These are phyloP conservation scores for Numenius arquata DNA, from an alignment of 2,113 vertebrate species.

Conservation along the genomic window DNA sequence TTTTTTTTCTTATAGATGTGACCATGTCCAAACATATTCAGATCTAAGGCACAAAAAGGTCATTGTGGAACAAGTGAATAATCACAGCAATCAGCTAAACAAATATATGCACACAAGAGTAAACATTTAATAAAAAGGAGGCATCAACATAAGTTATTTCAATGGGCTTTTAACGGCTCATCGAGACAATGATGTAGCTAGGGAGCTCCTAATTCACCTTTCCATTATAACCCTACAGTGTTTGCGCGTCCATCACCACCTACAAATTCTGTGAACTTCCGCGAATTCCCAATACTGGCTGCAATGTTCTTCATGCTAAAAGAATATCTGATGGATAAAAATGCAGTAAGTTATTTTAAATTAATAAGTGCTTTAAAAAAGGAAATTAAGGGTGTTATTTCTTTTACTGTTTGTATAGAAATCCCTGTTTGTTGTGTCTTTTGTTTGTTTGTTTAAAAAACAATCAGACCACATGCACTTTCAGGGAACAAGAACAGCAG, in stretches of 20 bases:
- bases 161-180: neutral
- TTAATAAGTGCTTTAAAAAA: neutral
- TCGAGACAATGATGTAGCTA: neutral
- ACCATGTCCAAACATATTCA: neutral
- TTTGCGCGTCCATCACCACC: neutral
- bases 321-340: neutral
- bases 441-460: neutral
- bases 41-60: neutral
- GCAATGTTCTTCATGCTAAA: neutral
- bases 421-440: neutral
- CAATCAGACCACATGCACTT: neutral
- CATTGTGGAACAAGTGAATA: neutral
- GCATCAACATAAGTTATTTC: neutral
- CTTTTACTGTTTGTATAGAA: neutral
- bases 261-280: neutral
- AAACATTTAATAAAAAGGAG: neutral
- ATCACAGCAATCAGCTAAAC: neutral
- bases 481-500: neutral
- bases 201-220: neutral
- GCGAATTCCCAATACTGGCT: neutral
- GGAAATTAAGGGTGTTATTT: neutral
- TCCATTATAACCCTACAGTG: neutral
- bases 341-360: neutral
- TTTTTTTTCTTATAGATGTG: neutral
- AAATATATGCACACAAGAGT: neutral